A percentile compares a stretch with the other conserved stretches of the same genome.
Evolutionary conservation across 2,113 vertebrate genomes (phyloP).

Genomic region (Riparia riparia): DNA sequence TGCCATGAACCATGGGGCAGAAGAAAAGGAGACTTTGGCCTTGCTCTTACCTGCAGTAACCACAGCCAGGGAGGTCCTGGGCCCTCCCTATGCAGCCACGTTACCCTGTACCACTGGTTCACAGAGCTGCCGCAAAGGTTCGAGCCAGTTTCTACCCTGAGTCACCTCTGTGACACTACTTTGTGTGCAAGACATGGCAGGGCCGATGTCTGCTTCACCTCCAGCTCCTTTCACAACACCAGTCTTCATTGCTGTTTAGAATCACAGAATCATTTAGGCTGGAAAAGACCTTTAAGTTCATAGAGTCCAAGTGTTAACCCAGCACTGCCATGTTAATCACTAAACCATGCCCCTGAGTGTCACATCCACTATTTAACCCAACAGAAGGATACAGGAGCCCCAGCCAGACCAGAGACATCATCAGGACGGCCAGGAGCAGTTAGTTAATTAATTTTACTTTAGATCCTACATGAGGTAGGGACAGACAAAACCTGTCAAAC

Average conservation of each 20-base stretch:
- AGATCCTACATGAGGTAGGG: neutral
- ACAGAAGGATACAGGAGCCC: neutral
- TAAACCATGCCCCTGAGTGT: neutral
- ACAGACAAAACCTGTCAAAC: neutral
- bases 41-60: neutral
- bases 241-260: neutral
- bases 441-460: neutral
- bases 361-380: neutral
- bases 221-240: neutral
- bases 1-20: rapidly evolving
- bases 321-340: neutral
- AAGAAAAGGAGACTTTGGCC: neutral
- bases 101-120: neutral
- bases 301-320: neutral
- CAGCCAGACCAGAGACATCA: neutral
- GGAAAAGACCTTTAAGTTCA: neutral
- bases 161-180: neutral
- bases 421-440: neutral
- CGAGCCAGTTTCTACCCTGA: neutral
- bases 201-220: neutral
- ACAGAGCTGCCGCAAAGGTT: neutral
- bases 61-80: rapidly evolving
- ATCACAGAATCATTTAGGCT: neutral
- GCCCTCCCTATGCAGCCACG: neutral
- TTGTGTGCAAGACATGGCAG: neutral